A percentile compares a stretch with the other conserved stretches of the same genome.
phyloP scores from a whole-genome alignment of 2,888 invertebrate species.

The Agonopterix arenella region DNA sequence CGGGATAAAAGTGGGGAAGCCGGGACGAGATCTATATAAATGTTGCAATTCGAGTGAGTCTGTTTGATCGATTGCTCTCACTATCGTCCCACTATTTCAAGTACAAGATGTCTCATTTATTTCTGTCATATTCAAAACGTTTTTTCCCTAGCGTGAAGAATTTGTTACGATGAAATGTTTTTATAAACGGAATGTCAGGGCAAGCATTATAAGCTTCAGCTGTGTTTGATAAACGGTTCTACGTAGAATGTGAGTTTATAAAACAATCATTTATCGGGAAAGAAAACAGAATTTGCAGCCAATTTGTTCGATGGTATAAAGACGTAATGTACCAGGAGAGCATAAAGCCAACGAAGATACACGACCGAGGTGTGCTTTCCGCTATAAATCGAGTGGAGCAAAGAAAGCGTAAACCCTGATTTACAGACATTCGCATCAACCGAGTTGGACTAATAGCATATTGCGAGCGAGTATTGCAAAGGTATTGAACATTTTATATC shows the following conservation, averaged over 20 bases:
- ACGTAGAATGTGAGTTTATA: slow-evolving; percentile 16
- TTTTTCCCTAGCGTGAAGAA: slow-evolving; percentile 37
- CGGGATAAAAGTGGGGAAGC: slow-evolving; percentile 49
- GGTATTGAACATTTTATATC: slow-evolving; percentile 20
- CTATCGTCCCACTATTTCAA: slow-evolving; percentile 60
- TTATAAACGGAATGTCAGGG: slow-evolving; percentile 29
- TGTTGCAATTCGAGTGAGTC: slow-evolving; percentile 59
- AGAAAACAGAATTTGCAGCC: slow-evolving; percentile 12
- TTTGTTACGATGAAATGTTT: slow-evolving; percentile 32
- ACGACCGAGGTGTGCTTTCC: slow-evolving; percentile 39
- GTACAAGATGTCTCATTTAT: slow-evolving; percentile 60
- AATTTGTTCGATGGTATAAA: slow-evolving; percentile 11
- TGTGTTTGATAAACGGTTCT: neutral
- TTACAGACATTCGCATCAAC: slow-evolving; percentile 48
- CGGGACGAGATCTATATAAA: slow-evolving; percentile 57
- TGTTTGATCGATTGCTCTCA: slow-evolving; percentile 57
- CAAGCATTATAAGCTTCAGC: slow-evolving; percentile 5
- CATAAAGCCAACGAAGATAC: slow-evolving; percentile 39
- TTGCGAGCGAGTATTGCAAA: slow-evolving; percentile 13
- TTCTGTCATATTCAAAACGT: slow-evolving; percentile 55
- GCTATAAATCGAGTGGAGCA: slow-evolving; percentile 53
- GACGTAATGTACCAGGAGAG: slow-evolving; percentile 32
- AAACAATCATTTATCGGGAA: slow-evolving; percentile 15
- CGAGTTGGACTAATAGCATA: slow-evolving; percentile 26
- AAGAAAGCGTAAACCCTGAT: slow-evolving; percentile 66